phyloP scores from a whole-genome alignment of 2,797 vertebrate species.

The Etheostoma perlongum region DNA sequence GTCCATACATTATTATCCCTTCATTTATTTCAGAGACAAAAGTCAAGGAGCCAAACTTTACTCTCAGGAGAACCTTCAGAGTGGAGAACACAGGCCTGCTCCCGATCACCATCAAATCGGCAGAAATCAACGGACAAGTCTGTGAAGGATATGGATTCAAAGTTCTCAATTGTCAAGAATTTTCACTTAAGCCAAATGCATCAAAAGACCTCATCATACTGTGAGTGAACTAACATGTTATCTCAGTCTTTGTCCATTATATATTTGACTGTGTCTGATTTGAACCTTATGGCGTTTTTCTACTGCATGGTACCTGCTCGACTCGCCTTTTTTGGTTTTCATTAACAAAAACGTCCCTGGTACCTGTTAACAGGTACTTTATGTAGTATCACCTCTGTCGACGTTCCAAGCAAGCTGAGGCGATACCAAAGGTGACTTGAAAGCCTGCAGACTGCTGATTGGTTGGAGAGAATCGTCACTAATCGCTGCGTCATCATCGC shows the following conservation, averaged over 20 bases:
- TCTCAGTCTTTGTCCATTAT: background rate
- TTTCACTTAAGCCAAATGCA: constrained; percentile 93
- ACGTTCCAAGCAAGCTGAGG: no score
- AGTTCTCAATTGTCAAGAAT: constrained; percentile 96
- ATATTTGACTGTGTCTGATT: background rate
- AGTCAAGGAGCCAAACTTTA: constrained; percentile 95
- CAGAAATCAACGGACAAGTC: constrained; percentile 93
- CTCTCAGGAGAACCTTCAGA: constrained; percentile 92
- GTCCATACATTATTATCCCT: background rate
- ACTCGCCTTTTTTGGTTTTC: no score
- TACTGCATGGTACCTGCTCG: no score
- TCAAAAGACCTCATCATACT: constrained; percentile 96
- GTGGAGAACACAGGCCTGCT: constrained; percentile 96
- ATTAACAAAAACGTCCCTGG: no score
- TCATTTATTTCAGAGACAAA: constrained; percentile 85
- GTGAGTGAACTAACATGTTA: constrained; percentile 84
- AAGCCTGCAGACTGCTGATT: no score
- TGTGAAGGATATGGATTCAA: constrained; percentile 99
- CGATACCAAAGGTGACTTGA: no score
- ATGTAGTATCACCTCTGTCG: no score
- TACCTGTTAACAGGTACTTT: no score
- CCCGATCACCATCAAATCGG: constrained; percentile 89
- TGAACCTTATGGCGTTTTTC: background rate
- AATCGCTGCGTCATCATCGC: no score
- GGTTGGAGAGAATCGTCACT: no score